A percentile compares a stretch with the other conserved stretches of the same genome.
These are phyloP conservation scores for Melolontha melolontha DNA, from an alignment of 2,888 invertebrate genomes.

Conservation along the genomic window DNA sequence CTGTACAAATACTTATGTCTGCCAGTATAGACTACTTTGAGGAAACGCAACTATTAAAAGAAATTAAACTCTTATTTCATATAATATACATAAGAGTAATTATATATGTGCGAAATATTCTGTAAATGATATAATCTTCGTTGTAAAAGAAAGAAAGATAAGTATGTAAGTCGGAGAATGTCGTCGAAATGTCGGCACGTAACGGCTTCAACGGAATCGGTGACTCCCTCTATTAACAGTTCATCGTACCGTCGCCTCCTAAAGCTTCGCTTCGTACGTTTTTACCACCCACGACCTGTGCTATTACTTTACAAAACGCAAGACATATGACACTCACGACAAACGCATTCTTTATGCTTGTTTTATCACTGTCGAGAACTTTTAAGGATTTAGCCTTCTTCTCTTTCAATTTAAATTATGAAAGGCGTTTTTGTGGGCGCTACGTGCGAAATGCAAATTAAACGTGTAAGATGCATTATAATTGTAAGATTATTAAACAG, in stretches of 20 bases:
- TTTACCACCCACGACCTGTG: conserved; percentile 23
- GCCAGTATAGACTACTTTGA: too few relatives aligned
- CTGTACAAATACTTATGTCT: too few relatives aligned
- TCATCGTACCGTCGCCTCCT: conserved; percentile 13
- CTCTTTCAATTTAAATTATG: conserved; percentile 31
- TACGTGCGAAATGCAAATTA: conserved; percentile 20
- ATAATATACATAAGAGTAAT: too few relatives aligned
- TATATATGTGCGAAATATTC: too few relatives aligned
- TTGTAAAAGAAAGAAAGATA: too few relatives aligned
- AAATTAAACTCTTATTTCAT: too few relatives aligned
- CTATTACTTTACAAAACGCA: conserved; percentile 29
- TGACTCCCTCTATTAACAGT: conserved; percentile 22
- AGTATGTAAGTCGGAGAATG: not conserved
- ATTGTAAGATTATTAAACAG: not conserved
- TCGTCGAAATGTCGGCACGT: not conserved
- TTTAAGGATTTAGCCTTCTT: conserved; percentile 28
- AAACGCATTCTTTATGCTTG: conserved; percentile 31
- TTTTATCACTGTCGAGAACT: conserved; percentile 28
- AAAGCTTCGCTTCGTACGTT: conserved; percentile 6
- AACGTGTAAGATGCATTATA: not conserved
- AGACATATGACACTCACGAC: conserved; percentile 33
- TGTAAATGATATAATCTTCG: too few relatives aligned
- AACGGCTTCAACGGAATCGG: not conserved
- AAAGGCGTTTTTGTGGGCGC: not conserved
- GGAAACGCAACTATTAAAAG: too few relatives aligned